Conservation (phyloP, 2,797 vertebrate species). For the Rhabdophis nuchalis region DNA sequence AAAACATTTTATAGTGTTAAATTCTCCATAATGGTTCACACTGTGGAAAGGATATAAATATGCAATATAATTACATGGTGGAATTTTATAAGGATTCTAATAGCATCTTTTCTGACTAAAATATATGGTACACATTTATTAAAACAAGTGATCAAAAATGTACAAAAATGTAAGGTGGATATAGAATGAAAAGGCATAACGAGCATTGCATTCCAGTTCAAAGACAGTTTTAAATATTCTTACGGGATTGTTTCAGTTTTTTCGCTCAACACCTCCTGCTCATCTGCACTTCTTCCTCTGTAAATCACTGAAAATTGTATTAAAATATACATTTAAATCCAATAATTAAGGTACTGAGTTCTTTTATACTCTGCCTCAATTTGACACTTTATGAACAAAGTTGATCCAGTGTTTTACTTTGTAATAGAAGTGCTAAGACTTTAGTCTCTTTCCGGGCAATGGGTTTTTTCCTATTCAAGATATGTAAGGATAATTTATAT, state of each 20-base stretch:
- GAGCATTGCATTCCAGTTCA: background rate
- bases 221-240: background rate
- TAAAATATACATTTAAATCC: background rate
- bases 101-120: background rate
- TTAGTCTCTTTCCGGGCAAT: background rate
- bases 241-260: conserved; percentile 47
- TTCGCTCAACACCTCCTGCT: conserved; percentile 40
- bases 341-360: background rate
- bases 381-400: background rate
- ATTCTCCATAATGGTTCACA: background rate
- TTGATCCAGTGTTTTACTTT: background rate
- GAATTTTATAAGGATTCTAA: background rate
- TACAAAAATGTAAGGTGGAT: background rate
- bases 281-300: conserved; percentile 80
- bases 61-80: background rate
- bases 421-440: background rate
- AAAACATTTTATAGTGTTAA: background rate
- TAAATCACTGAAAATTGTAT: conserved; percentile 79
- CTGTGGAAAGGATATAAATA: background rate
- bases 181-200: background rate
- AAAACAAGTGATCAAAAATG: background rate
- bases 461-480: background rate
- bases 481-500: background rate
- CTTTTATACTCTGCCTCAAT: background rate
- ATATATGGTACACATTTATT: background rate